phyloP scores from a whole-genome alignment of 2,113 vertebrate genomes.

The Ptilorrhoa leucosticta region DNA sequence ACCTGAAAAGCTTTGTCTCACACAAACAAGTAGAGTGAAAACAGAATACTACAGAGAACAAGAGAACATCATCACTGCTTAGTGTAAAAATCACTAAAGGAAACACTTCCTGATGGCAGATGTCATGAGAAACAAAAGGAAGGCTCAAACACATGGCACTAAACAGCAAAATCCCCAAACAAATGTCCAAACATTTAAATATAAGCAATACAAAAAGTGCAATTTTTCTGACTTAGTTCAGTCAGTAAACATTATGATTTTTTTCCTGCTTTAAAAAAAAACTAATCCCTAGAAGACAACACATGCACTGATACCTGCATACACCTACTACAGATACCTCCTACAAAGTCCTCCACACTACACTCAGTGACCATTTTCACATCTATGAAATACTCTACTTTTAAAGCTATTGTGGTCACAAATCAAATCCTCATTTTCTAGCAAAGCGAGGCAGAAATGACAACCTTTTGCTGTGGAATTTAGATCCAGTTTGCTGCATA shows the following conservation, averaged over 20 bases:
- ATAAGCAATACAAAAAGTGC: background rate
- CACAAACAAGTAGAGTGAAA: background rate
- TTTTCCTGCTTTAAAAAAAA: background rate
- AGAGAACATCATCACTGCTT: background rate
- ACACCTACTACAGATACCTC: background rate
- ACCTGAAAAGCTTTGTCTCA: background rate
- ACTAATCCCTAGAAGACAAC: background rate
- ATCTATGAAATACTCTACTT: background rate
- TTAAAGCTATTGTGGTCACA: background rate
- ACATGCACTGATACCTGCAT: too few relatives aligned
- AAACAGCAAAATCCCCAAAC: background rate
- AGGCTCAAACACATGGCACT: background rate
- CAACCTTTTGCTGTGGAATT: background rate
- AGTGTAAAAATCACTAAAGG: background rate
- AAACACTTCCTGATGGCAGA: background rate
- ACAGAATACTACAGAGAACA: background rate
- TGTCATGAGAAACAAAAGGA: background rate
- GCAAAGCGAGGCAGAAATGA: background rate
- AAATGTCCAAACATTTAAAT: background rate
- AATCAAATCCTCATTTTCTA: background rate
- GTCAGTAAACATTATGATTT: background rate
- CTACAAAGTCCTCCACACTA: background rate
- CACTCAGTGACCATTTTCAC: background rate
- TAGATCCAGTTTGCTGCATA: background rate
- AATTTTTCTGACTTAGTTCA: background rate